phyloP scores from a whole-genome alignment of 2,888 invertebrate genomes.

The Thumatha senex region DNA sequence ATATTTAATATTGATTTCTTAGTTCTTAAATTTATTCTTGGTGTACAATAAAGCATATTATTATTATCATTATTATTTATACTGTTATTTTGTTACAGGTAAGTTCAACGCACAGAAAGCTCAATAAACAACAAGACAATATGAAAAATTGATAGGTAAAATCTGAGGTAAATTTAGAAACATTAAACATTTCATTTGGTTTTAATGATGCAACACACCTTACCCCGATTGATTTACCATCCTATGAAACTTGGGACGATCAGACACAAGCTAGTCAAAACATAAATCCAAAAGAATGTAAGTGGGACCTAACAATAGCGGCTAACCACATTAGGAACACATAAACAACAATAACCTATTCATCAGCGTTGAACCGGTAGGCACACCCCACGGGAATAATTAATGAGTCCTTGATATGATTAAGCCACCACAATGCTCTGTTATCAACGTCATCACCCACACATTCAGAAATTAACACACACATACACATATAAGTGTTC shows the following conservation, averaged over 20 bases:
- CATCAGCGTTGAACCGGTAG: constrained; percentile 55
- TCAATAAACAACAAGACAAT: too few relatives aligned
- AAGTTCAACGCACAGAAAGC: constrained; percentile 10
- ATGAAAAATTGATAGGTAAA: neutral
- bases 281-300: neutral
- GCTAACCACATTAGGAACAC: constrained; percentile 21
- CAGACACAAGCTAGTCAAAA: too few relatives aligned
- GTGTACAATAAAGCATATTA: too few relatives aligned
- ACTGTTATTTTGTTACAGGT: constrained; percentile 38
- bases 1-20: too few relatives aligned
- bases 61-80: neutral
- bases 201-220: too few relatives aligned
- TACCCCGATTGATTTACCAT: too few relatives aligned
- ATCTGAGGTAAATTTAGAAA: too few relatives aligned
- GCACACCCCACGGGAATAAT: constrained; percentile 62
- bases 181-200: too few relatives aligned
- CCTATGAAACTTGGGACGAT: too few relatives aligned
- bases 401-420: constrained; percentile 73
- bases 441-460: constrained; percentile 57
- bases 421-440: constrained; percentile 70
- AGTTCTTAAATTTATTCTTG: too few relatives aligned
- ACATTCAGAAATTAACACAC: constrained; percentile 14
- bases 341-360: constrained; percentile 49
- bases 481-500: constrained; percentile 8
- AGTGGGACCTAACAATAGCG: constrained; percentile 17